These are phyloP conservation scores for Plumapathes pennacea DNA, from an alignment of 92 coral and sea anemone species.

Conservation along the genomic window DNA sequence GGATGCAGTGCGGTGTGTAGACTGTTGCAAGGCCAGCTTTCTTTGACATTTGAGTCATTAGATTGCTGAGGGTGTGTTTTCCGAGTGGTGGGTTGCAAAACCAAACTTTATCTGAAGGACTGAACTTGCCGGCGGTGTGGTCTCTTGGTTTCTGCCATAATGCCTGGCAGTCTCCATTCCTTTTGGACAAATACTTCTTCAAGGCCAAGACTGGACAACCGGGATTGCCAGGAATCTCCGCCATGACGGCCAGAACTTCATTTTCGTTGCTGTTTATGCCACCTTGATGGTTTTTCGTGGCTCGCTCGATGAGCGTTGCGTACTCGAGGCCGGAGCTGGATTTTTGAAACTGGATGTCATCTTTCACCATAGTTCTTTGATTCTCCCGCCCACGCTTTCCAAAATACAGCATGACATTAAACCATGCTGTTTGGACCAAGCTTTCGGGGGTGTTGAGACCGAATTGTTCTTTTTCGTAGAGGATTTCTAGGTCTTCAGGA, in stretches of 20 bases:
- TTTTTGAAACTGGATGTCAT: neutral
- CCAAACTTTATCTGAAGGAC: conserved; percentile 25
- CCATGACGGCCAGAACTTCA: conserved; percentile 20
- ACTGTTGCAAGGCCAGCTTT: conserved; percentile 33
- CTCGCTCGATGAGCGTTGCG: conserved; percentile 9
- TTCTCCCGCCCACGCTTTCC: conserved; percentile 61
- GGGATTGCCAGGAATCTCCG: conserved; percentile 19
- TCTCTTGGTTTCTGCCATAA: conserved; percentile 49
- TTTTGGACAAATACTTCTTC: conserved; percentile 21
- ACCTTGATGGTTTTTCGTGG: conserved; percentile 58
- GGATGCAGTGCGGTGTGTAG: conserved; percentile 44
- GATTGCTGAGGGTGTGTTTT: conserved; percentile 25
- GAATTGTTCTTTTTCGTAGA: conserved; percentile 13
- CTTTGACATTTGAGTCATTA: conserved; percentile 17
- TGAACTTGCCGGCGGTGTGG: conserved; percentile 11
- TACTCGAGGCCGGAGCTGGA: conserved; percentile 20
- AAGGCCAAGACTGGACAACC: conserved; percentile 24
- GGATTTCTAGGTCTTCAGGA: conserved; percentile 21
- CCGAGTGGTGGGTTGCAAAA: conserved; percentile 30
- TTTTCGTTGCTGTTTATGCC: conserved; percentile 44
- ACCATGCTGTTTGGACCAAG: conserved; percentile 51
- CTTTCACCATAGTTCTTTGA: conserved; percentile 21
- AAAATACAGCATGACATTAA: conserved; percentile 38
- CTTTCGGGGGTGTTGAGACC: conserved; percentile 30
- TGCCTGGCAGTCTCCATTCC: conserved; percentile 9